Evolutionary conservation across 2,113 vertebrate genomes (phyloP).

Genomic region (Trachemys scripta): DNA sequence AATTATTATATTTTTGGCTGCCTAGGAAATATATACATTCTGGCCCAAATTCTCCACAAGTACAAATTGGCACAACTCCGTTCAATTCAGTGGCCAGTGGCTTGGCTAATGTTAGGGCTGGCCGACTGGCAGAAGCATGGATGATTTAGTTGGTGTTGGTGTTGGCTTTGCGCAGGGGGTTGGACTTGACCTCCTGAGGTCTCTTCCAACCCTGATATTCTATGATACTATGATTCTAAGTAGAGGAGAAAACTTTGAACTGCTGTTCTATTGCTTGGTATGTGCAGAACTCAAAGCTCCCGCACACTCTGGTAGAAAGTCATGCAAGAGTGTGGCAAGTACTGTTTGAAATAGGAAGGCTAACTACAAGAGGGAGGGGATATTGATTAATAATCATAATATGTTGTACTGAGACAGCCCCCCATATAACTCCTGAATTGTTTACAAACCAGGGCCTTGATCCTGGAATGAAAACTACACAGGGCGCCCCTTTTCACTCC

Average conservation of each 20-base stretch:
- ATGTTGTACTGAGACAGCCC: not conserved
- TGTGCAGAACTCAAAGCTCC: not conserved
- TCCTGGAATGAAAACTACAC: not conserved
- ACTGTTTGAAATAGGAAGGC: not conserved
- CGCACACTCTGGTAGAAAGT: not conserved
- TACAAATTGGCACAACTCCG: not conserved
- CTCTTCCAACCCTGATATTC: no score
- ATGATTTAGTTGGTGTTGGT: not conserved
- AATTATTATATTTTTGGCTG: not conserved
- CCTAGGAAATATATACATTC: not conserved
- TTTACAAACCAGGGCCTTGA: not conserved
- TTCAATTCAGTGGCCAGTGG: not conserved
- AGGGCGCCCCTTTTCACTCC: not conserved
- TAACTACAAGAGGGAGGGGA: not conserved
- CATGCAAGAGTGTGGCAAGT: not conserved
- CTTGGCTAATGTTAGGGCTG: no score
- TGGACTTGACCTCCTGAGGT: no score
- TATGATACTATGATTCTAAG: no score
- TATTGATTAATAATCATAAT: not conserved
- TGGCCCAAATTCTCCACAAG: not conserved
- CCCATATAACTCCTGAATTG: not conserved
- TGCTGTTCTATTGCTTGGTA: not conserved
- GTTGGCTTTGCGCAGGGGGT: no score
- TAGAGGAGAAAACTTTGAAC: not conserved
- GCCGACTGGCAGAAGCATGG: not conserved